phyloP scores from a whole-genome alignment of 2,888 invertebrate species.

The Neoaliturus tenellus region DNA sequence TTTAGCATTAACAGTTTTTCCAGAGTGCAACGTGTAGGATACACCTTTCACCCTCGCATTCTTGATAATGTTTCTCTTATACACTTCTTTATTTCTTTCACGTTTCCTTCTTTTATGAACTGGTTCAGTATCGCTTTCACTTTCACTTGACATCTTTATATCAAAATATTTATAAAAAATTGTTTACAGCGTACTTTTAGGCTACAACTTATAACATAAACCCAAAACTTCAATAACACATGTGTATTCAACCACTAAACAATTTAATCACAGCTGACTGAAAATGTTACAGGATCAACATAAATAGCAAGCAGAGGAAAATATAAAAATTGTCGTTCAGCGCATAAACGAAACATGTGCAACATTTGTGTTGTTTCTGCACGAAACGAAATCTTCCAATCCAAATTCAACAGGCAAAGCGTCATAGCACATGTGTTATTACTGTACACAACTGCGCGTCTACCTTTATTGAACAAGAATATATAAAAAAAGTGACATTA shows the following conservation, averaged over 20 bases:
- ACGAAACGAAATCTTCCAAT: slow-evolving; percentile 11
- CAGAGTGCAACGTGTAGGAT: too few relatives aligned
- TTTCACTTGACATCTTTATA: neutral
- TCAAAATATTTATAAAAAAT: neutral
- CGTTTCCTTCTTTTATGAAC: neutral
- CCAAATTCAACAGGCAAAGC: neutral
- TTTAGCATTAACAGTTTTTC: neutral
- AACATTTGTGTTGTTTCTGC: slow-evolving; percentile 29
- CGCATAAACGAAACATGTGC: slow-evolving; percentile 18
- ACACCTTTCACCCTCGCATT: neutral
- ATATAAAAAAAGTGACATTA: neutral
- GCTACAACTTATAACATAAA: neutral
- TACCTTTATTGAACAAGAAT: neutral
- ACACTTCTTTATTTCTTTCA: neutral
- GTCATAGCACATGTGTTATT: neutral
- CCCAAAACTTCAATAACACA: neutral
- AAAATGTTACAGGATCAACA: slow-evolving; percentile 14
- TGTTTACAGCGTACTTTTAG: neutral
- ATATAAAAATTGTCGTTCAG: slow-evolving; percentile 7
- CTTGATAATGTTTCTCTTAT: slow-evolving; percentile 9
- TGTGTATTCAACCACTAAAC: neutral
- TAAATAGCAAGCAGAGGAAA: neutral
- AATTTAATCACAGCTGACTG: neutral
- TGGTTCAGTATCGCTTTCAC: neutral
- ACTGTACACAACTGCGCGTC: neutral